These are phyloP conservation scores for Phoronis australis DNA, from an alignment of 2,888 invertebrate species.

Conservation along the genomic window DNA sequence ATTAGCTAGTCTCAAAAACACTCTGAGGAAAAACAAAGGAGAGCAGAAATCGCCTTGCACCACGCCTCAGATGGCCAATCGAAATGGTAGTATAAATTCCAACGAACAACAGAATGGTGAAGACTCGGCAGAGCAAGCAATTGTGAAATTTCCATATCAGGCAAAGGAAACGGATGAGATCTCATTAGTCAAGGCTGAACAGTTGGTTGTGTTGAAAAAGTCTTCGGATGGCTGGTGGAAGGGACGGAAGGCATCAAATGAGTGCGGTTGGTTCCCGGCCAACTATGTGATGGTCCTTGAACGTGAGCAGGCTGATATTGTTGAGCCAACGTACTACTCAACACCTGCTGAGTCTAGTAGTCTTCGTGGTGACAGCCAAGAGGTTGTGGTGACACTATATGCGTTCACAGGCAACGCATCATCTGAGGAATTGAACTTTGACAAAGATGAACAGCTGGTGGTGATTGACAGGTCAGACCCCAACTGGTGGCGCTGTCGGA, in stretches of 20 bases:
- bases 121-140: conserved; percentile 37
- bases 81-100: conserved; percentile 13
- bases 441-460: conserved; percentile 91
- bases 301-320: conserved; percentile 22
- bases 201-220: conserved; percentile 90
- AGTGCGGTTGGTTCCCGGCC: conserved; percentile 90
- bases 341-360: conserved; percentile 30
- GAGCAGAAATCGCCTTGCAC: conserved; percentile 18
- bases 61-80: conserved; percentile 16
- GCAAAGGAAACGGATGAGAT: conserved; percentile 96
- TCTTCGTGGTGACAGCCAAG: conserved; percentile 46
- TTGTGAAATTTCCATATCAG: conserved; percentile 78
- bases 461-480: conserved; percentile 97
- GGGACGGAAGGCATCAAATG: conserved; percentile 58
- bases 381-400: conserved; percentile 92
- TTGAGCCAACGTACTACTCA: conserved; percentile 26
- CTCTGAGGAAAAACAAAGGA: conserved; percentile 38
- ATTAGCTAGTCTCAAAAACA: conserved; percentile 43
- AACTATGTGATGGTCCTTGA: conserved; percentile 77
- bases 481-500: conserved; percentile 96
- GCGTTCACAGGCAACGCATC: conserved; percentile 66
- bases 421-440: conserved; percentile 89
- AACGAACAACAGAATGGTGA: conserved; percentile 8
- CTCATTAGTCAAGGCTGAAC: conserved; percentile 86
- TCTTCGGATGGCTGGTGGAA: conserved; percentile 99